Base-by-base conservation (phyloP, 2,888 invertebrate genomes). In the Sinelater perroti region DNA sequence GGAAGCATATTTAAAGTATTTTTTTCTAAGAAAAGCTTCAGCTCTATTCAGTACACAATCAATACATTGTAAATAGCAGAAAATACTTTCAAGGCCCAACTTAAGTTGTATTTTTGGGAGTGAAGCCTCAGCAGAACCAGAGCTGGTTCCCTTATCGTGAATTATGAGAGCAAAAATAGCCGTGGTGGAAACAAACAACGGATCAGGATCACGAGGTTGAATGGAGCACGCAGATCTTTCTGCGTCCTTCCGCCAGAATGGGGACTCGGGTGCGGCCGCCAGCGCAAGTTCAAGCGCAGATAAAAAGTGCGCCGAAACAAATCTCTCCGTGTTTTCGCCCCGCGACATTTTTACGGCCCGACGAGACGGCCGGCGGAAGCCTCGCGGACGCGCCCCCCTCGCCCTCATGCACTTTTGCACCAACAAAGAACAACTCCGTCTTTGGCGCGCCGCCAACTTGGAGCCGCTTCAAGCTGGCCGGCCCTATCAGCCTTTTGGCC, bases 401-500 rank as follows among this genome's bases (percentile, higher is more conserved):
- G 35, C 24, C 28, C 47, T 35, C 49, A 46, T 50, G 53, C 60
- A 56, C 33, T 53, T 56, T 56, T 56, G 44, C 35, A 56, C 42
- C 69, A 69, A 71, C 69, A 72, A 71, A 73, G 72, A 70, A 66
- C 59, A 63, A 78, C 79, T 83, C 79, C 83, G 83, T 82, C 80
- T 75, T 84, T 84, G 84, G 84, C 82, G 66, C 0, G 1, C 1
- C 17, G 79, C 84, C 84, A 83, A 75, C 17, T 80, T 82, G 81
- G 81, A 77, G 49, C 52, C 3, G 40, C 58, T 75, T 82, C 82
- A 73, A 65, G 51, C 54, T 38, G 44, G 46, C 30, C 57, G 30
- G 18, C 30, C 38, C 79, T 21, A 20, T 44, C 49, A 35, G 31
- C 45, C 17, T 24, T 57, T 56, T 13, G 6, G 10, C 44, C 8